Base-by-base conservation (phyloP, 1,140 invertebrate species). In the Stratiolaelaps scimitus region DNA sequence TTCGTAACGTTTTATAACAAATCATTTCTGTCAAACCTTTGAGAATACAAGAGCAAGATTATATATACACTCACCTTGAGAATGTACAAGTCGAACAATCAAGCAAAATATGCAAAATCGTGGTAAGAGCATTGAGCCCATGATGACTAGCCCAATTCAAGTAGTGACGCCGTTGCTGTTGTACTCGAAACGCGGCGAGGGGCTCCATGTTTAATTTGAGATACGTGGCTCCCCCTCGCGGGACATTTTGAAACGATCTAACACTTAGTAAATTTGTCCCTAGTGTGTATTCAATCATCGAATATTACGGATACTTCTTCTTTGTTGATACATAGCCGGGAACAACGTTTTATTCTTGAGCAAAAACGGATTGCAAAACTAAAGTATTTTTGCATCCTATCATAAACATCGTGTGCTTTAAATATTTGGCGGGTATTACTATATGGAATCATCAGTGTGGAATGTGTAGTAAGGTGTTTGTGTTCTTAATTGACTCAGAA, bases 161-260 rank as follows among this genome's bases (percentile, higher is more conserved):
- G 20, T 20, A 15, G 1, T 6, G 53, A 15, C 34, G 26, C 53
- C 53, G 26, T 29, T 15, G 17, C 23, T 5, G 20, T 29, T 19
- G 13, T 34, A 34, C 4, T 60, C 34, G 53, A 26, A 40, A 40
- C 34, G 34, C 34, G 34, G 34, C 10, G 34, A 40, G 10, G 10
- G 34, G 5, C 10, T 2, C 53, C 53, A 60, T 60, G 53, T 60
- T 60, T 17, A 15, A 29, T 34, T 10, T 60, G 53, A 23, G 17
- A 60, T 23, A 26, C 6, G n/a, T 60, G 53, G 53, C 53, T 26
- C 53, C 53, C 15, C 23, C 53, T 60, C 26, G 53, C 53, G 53
- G 53, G 15, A 60, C 53, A 26, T 26, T 26, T 20, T 29, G 53
- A 34, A n/a, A 60, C 26, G 2, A 29, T 40, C 10, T 40, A 6